These are phyloP conservation scores for Atta cephalotes DNA, from an alignment of 1,140 invertebrate genomes.

Conservation along the genomic window DNA sequence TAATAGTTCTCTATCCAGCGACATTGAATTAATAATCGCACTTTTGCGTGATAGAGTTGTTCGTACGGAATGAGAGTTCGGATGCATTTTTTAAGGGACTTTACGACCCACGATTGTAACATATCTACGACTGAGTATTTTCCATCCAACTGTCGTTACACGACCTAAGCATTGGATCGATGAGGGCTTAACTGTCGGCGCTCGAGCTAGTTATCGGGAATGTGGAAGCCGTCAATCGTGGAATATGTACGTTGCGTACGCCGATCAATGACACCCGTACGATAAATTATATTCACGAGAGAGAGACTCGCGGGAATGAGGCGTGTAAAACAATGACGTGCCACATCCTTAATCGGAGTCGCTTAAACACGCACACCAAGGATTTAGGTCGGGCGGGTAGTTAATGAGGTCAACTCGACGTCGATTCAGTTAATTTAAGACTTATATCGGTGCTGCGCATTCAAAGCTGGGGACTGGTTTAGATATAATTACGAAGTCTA, in stretches of 20 bases:
- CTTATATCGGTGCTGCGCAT: neutral
- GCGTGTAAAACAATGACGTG: conserved; percentile 33
- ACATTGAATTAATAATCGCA: conserved; percentile 57
- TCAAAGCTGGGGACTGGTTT: neutral
- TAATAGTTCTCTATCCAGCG: conserved; percentile 24
- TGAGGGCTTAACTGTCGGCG: conserved; percentile 12
- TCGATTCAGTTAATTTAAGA: conserved; percentile 65
- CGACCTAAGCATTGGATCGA: conserved; percentile 40
- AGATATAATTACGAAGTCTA: neutral
- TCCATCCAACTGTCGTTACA: neutral
- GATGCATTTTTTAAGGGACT: conserved; percentile 43
- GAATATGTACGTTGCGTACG: neutral
- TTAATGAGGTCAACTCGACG: conserved; percentile 68
- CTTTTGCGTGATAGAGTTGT: conserved; percentile 36
- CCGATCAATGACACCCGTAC: conserved; percentile 2
- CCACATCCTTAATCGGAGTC: conserved; percentile 25
- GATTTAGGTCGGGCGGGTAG: conserved; percentile 43
- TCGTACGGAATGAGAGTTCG: neutral
- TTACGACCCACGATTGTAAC: neutral
- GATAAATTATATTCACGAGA: conserved; percentile 39
- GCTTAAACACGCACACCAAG: conserved; percentile 33
- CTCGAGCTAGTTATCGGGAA: conserved; percentile 24
- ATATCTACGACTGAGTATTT: neutral
- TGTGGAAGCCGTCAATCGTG: conserved; percentile 29
- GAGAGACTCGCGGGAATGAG: conserved; percentile 30